Conservation (phyloP, 2,113 vertebrate species). For the Caranx melampygus region DNA sequence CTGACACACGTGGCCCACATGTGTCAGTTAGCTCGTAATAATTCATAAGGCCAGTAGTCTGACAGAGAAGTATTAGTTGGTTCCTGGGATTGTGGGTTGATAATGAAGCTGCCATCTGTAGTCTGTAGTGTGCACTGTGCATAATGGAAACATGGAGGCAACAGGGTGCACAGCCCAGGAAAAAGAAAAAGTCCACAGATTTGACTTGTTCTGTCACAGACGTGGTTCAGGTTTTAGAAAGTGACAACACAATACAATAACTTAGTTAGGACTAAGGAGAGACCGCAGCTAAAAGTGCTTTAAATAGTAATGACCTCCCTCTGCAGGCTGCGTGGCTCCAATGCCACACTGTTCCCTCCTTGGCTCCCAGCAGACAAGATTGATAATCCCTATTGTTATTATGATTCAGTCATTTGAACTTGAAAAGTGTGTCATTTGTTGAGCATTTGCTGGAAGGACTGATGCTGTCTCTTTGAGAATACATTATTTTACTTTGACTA, state of each 20-base stretch:
- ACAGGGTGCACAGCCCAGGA: background rate
- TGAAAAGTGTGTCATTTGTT: background rate
- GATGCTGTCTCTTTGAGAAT: background rate
- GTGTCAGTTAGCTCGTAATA: no score
- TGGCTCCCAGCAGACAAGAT: background rate
- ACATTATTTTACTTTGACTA: background rate
- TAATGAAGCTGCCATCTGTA: background rate
- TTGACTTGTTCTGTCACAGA: no score
- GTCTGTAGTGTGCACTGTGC: background rate
- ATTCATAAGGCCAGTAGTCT: no score
- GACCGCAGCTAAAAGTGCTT: background rate
- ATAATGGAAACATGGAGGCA: background rate
- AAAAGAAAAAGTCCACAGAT: no score
- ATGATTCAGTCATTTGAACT: background rate
- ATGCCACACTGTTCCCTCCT: background rate
- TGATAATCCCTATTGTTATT: background rate
- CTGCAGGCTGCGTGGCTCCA: background rate
- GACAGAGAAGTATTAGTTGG: background rate
- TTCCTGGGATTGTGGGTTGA: background rate
- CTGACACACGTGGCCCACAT: background rate
- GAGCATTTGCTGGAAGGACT: background rate
- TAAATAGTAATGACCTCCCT: background rate
- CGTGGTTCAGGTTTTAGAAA: no score
- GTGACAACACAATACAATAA: background rate
- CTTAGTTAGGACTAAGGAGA: no score